Base-by-base conservation (phyloP, 2,113 vertebrate species). In the Dasyprocta punctata region DNA sequence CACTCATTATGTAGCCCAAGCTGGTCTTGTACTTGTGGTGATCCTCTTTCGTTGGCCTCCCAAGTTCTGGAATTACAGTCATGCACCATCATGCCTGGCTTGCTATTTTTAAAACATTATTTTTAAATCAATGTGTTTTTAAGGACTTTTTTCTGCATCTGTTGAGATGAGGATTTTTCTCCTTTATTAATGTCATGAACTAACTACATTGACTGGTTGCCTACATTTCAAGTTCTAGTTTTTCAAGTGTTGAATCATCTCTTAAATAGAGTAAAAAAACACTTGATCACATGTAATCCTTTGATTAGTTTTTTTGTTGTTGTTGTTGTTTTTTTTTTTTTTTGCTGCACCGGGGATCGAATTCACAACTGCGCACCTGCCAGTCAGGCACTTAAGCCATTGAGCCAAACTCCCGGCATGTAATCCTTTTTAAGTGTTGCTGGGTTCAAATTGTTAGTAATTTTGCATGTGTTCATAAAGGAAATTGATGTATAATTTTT, bases 181-280 rank as follows among this genome's bases (percentile, higher is more conserved):
- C 44, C 24, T 90, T 90, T 80, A 41, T 78, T 90, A 93, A 54
- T 41, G 38, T 90, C 52, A 38, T 93, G 56, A 86, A 54, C 85
- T 90, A 90, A 61, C 85, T 90, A 24, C 12, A 54, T 60, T 44
- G 33, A 49, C 52, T 61, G 14, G 14, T 85, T 92, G 38, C n/a
- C 56, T 84, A 84, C 14, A 44, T 61, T 84, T 41, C 24, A 84
- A 41, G 14, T 61, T 61, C 61, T 84, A 14, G n/a, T n/a, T 84
- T 61, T 89, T 92, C 47, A 73, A 11, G 52, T 82, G 49, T 82
- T 86, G 47, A 93, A 60, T 5, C 2, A 67, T 85, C 26, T 80
- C 69, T 92, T 73, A 73, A 7, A 73, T 89, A 41, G 52, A 84
- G 69, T 86, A 90, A 65, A 92, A 87, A 49, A 83, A 61, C 38